Conservation (phyloP, 2,113 vertebrate species). For the Columbina picui region DNA sequence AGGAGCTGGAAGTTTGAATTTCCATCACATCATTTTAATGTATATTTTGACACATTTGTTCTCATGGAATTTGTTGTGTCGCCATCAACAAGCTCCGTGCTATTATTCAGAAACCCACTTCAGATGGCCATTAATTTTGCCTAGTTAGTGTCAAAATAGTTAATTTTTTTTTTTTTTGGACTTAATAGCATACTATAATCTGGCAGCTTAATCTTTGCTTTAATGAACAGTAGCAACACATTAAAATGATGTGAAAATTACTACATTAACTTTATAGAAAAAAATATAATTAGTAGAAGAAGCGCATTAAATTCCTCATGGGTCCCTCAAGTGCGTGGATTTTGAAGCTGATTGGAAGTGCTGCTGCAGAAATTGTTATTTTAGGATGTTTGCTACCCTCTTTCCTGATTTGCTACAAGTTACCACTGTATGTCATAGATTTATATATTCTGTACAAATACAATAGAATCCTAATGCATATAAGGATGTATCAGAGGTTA, state of each 20-base stretch:
- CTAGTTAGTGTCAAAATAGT: slow-evolving; percentile 56
- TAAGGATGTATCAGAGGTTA: background rate
- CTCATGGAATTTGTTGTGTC: background rate
- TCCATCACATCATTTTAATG: rapidly evolving
- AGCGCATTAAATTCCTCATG: slow-evolving; percentile 31
- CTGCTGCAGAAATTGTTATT: background rate
- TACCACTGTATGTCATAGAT: background rate
- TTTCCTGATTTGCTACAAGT: background rate
- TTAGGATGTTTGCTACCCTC: background rate
- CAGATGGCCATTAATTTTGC: slow-evolving; percentile 34
- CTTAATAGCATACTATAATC: slow-evolving; percentile 17
- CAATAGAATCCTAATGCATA: background rate
- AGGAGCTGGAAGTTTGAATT: background rate
- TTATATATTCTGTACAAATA: background rate
- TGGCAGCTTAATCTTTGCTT: slow-evolving; percentile 42
- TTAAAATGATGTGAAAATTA: slow-evolving; percentile 46
- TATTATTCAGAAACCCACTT: background rate
- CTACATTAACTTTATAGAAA: slow-evolving; percentile 19
- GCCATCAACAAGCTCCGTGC: background rate
- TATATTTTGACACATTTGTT: background rate
- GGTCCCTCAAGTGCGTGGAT: background rate
- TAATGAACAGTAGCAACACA: slow-evolving; percentile 37
- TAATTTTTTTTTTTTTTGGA: background rate
- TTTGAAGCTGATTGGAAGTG: slow-evolving; percentile 11
- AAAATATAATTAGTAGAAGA: slow-evolving; percentile 23